phyloP scores from a whole-genome alignment of 2,888 invertebrate genomes.

The Eilema sororculum region DNA sequence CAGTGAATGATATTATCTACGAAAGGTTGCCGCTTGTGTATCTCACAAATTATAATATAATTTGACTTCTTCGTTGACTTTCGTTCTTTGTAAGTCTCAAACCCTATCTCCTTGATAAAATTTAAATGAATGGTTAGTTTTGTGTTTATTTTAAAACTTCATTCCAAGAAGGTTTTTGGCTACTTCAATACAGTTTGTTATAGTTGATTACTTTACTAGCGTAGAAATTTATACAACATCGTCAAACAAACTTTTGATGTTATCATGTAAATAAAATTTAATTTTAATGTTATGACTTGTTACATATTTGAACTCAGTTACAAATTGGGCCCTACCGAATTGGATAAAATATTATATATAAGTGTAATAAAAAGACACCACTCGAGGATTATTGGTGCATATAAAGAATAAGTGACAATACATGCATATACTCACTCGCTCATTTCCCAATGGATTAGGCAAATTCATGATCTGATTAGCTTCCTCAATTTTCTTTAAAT shows the following conservation, averaged over 20 bases:
- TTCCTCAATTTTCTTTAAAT: too few species aligned
- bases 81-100: not conserved
- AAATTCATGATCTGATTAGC: too few species aligned
- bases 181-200: not conserved
- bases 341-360: too few species aligned
- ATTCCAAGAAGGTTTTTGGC: not conserved
- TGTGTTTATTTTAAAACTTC: not conserved
- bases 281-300: too few species aligned
- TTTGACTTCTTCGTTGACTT: slow-evolving; percentile 1
- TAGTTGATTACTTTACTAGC: not conserved
- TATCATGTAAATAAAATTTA: too few species aligned
- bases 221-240: not conserved
- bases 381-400: too few species aligned
- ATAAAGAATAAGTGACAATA: too few species aligned
- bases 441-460: too few species aligned
- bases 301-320: too few species aligned
- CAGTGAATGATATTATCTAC: not conserved
- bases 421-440: too few species aligned
- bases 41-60: slow-evolving; percentile 4
- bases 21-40: not conserved
- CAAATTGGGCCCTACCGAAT: too few species aligned
- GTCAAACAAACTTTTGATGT: not conserved
- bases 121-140: not conserved
- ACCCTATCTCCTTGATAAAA: not conserved
- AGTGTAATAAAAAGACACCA: too few species aligned